Evolutionary conservation across 2,113 vertebrate genomes (phyloP), one percentile per base, ranked within the genome.

Genomic region (Dendrocopos noguchii): DNA sequence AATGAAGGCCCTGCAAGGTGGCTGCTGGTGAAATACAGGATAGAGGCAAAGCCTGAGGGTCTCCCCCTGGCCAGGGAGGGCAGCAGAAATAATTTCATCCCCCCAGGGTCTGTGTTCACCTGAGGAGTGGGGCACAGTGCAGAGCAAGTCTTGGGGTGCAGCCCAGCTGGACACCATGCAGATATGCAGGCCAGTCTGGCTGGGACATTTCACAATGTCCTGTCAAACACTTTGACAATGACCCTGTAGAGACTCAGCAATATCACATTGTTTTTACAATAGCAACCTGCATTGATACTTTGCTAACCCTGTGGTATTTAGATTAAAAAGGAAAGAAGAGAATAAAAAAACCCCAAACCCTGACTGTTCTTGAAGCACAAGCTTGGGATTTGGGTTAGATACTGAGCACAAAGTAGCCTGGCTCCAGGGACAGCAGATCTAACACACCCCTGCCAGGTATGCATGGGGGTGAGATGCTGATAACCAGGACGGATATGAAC

Each of bases 51-150:
- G 20, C 46, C 59, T 21, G 12, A 88, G n/a, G 13, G 12, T 16
- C 46, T 78, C 46, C 7, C 33, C 15, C 14, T 19, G n/a, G 28
- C 20, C 0, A 1, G 44, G 52, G 18, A 57, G 33, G 25, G 56
- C 4, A 33, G 25, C 7, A 4, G 64, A 42, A 27, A 57, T 18
- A 24, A 19, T 33, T 46, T 31, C 29, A 63, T 50, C 25, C 46
- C 44, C n/a, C 55, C 4, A 1, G 57, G 20, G 28, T n/a, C n/a
- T 1, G 3, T 6, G 14, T 13, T 63, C 1, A 2, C 80, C n/a
- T 39, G 33, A 9, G 1, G 15, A 70, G 66, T 3, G 4, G 53
- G 44, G 17, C 24, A 55, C 4, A 6, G 68, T 10, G 9, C 2
- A 1, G 24, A 56, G 22, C 55, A 65, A 56, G 52, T 25, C 44